Base-by-base conservation (phyloP, 1,140 invertebrate genomes). In the Tetramorium simillimum region DNA sequence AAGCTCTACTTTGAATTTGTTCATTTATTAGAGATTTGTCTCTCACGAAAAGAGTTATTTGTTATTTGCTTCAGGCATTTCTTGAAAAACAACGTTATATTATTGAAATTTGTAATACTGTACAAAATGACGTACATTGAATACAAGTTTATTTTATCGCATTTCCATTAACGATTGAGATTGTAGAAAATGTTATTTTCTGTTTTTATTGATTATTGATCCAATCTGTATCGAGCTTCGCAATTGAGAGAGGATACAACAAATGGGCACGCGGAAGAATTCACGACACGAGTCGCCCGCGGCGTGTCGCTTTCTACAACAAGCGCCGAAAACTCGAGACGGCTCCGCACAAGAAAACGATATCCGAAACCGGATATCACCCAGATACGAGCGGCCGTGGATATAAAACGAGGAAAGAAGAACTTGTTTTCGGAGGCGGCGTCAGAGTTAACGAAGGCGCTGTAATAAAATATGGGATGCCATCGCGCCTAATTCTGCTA, bases 301-400 rank as follows among this genome's bases (percentile, higher is more conserved):
- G 69, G 37, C 78, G 18, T 69, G 40, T 73, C 40, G 40, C 80
- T 84, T 84, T 84, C 80, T 84, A 73, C 53, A n/a, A 12, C 10
- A 24, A 60, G 49, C 40, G 69, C 80, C 80, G 53, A 84, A 84
- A 84, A 84, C 28, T 24, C 43, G 67, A 60, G 53, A 21, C 37
- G 40, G 28, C 69, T 21, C 7, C 12, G 21, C 37, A 56, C 18
- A 56, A 62, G 80, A 84, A 60, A 84, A 84, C 40, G 60, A 82
- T 33, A 70, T 37, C 33, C 67, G 80, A 82, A 72, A 82, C 67
- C 80, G 80, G 80, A 84, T 60, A 60, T 84, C 53, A 60, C 69
- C 69, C 69, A 75, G 40, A 84, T 84, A 49, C 24, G 21, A 24
- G 37, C 37, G 33, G 16, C 16, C 53, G 9, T 84, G 24, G 10